phyloP scores from a whole-genome alignment of 1,140 invertebrate genomes.

The Acromyrmex charruanus region DNA sequence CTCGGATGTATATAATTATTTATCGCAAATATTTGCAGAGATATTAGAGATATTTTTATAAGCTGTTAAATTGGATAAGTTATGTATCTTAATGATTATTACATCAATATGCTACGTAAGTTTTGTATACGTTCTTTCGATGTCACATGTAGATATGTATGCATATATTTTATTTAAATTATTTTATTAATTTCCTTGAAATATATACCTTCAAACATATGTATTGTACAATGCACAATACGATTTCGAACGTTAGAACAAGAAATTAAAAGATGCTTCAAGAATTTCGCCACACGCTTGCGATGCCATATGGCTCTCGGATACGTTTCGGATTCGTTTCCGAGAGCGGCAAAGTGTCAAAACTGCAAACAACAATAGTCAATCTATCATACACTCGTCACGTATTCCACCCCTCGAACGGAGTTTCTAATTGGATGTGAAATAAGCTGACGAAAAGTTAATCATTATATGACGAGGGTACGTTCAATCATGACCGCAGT shows the following conservation, averaged over 20 bases:
- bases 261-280: conserved; percentile 12
- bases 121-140: background rate
- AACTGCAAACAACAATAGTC: conserved; percentile 57
- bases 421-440: conserved; percentile 65
- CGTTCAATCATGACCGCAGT: conserved; percentile 24
- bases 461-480: conserved; percentile 29
- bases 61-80: background rate
- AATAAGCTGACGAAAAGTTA: conserved; percentile 62
- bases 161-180: conserved; percentile 8
- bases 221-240: too few species aligned
- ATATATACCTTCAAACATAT: background rate
- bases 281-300: conserved; percentile 55
- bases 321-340: conserved; percentile 41
- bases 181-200: background rate
- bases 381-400: conserved; percentile 71
- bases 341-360: conserved; percentile 47
- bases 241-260: background rate
- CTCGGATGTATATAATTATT: background rate
- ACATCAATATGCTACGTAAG: background rate
- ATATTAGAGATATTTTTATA: background rate
- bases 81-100: background rate
- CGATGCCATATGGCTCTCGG: conserved; percentile 68
- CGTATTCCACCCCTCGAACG: conserved; percentile 33
- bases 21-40: background rate
- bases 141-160: background rate